Percentiles rank a stretch among this genome's conserved stretches.
Evolutionary conservation across 2,888 invertebrate species (phyloP).

Genomic region (Drosophila anomelani): DNA sequence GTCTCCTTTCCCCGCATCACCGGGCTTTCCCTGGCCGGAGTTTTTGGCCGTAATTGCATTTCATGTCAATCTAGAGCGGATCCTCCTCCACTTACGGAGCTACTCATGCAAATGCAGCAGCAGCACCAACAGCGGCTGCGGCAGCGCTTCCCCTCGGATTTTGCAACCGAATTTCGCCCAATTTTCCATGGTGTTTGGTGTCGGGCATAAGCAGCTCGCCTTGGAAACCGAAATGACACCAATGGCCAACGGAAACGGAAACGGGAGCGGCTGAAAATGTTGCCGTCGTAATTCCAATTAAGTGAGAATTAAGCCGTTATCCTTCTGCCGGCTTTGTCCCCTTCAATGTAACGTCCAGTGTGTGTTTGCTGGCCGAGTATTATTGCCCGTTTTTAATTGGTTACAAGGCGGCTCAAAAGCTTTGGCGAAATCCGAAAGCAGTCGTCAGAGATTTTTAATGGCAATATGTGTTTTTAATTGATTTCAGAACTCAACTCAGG

Average conservation of each 20-base stretch:
- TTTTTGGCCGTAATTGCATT: conserved; percentile 74
- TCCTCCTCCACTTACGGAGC: conserved; percentile 23
- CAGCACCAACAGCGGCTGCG: conserved; percentile 2
- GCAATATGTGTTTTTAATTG: conserved; percentile 11
- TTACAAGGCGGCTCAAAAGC: conserved; percentile 52
- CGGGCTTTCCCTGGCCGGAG: conserved; percentile 23
- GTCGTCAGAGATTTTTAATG: not conserved
- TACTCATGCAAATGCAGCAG: conserved; percentile 62
- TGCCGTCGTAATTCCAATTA: conserved; percentile 73
- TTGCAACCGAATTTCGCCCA: conserved; percentile 14
- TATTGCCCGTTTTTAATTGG: conserved; percentile 63
- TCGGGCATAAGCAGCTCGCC: conserved; percentile 59
- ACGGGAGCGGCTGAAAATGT: conserved; percentile 23
- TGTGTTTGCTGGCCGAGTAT: conserved; percentile 2
- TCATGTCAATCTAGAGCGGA: conserved; percentile 71
- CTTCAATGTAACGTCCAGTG: conserved; percentile 6
- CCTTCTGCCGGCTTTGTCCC: conserved; percentile 53
- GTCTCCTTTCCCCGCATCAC: conserved; percentile 21
- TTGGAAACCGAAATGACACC: conserved; percentile 69
- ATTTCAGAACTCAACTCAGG: not conserved
- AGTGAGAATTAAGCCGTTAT: conserved; percentile 75
- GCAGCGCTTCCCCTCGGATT: not conserved
- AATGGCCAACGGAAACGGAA: conserved; percentile 35
- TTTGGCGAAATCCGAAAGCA: conserved; percentile 11
- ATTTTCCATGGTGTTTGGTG: conserved; percentile 40